A percentile compares a stretch with the other conserved stretches of the same genome.
Conservation (phyloP, 64 coral and sea anemone genomes). For the Stichodactyla helianthus region DNA sequence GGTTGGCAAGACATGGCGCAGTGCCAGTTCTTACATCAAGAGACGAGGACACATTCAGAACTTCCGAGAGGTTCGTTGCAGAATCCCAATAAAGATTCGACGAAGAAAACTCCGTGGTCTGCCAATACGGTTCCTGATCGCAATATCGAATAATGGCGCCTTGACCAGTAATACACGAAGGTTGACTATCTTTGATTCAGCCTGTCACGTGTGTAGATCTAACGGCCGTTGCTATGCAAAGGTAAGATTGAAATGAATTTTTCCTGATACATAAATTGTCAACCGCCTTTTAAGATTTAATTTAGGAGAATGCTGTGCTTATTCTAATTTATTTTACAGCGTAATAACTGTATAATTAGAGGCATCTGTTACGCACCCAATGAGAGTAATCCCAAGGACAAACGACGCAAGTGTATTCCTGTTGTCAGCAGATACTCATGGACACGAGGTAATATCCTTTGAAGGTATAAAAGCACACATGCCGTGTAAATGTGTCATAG, state of each 20-base stretch:
- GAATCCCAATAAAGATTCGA: conserved; percentile 52
- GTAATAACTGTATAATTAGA: conserved; percentile 63
- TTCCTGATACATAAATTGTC: not conserved
- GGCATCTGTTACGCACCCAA: conserved; percentile 79
- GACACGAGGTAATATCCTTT: conserved; percentile 51
- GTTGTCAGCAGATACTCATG: conserved; percentile 63
- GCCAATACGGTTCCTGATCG: conserved; percentile 53
- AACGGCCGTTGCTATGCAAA: conserved; percentile 61
- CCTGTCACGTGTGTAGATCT: conserved; percentile 55
- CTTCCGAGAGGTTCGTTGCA: conserved; percentile 69
- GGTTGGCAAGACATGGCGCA: conserved; percentile 50
- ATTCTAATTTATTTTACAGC: conserved; percentile 25
- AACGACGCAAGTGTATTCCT: conserved; percentile 60
- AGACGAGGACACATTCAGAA: conserved; percentile 51
- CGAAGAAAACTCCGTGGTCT: conserved; percentile 61
- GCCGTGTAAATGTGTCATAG: no score
- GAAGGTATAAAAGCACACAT: not conserved
- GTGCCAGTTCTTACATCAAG: conserved; percentile 38
- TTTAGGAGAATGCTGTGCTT: no score
- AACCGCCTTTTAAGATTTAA: no score
- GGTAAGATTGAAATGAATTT: conserved; percentile 24
- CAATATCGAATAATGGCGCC: conserved; percentile 64
- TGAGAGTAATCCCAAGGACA: conserved; percentile 60
- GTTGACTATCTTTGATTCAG: conserved; percentile 77
- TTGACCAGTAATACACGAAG: conserved; percentile 57